Evolutionary conservation across 2,797 vertebrate genomes (phyloP).

Genomic region (Anniella stebbinsi): DNA sequence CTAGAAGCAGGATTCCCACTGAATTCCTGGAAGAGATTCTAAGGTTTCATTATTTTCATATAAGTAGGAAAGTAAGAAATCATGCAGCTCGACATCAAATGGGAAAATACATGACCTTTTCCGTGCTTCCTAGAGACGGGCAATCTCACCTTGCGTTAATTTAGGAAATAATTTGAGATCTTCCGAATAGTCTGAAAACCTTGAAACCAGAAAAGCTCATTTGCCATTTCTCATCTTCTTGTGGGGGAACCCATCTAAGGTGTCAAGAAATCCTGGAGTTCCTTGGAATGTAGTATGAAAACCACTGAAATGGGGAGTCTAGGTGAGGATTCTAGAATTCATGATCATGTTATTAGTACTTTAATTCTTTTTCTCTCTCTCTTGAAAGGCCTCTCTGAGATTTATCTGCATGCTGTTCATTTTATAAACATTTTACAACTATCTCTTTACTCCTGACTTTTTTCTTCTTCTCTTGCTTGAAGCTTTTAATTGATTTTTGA

Average conservation of each 20-base stretch:
- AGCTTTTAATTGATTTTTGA: constrained; percentile 49
- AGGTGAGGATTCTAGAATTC: not conserved
- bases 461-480: constrained; percentile 38
- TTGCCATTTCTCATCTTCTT: not conserved
- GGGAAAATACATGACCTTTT: not conserved
- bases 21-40: not conserved
- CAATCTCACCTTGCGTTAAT: not conserved
- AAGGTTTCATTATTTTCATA: not conserved
- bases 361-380: constrained; percentile 18
- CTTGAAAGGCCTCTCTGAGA: not conserved
- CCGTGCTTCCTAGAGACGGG: not conserved
- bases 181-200: too few relatives aligned
- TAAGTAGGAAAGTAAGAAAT: not conserved
- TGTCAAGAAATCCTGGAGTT: not conserved
- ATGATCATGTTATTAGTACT: not conserved
- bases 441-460: constrained; percentile 11
- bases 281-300: not conserved
- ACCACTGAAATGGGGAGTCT: not conserved
- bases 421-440: constrained; percentile 21
- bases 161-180: not conserved
- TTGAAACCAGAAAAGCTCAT: not conserved
- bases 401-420: not conserved
- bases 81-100: not conserved
- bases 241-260: not conserved
- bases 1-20: not conserved